A percentile compares a stretch with the other conserved stretches of the same genome.
phyloP scores from a whole-genome alignment of 2,888 invertebrate genomes.

The Halictus quadricinctus region DNA sequence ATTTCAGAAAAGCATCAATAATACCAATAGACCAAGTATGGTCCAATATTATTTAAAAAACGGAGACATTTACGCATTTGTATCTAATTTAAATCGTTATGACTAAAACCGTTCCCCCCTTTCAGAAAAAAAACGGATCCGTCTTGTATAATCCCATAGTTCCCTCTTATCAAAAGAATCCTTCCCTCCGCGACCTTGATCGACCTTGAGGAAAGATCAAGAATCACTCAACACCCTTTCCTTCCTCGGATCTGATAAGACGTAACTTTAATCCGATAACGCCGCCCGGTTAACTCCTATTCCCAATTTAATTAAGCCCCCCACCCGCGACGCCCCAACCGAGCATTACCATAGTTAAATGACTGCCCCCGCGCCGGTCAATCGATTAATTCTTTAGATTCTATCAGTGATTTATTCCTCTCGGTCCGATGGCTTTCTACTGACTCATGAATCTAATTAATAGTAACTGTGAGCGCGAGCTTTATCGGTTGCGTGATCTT shows the following conservation, averaged over 20 bases:
- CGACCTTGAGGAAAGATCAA: neutral
- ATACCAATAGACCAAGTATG: too few relatives aligned
- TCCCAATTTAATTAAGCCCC: conserved; percentile 21
- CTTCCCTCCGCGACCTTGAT: neutral
- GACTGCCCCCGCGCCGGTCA: neutral
- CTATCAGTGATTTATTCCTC: conserved; percentile 46
- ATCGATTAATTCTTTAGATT: conserved; percentile 45
- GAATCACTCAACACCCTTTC: neutral
- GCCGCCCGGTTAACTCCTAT: neutral
- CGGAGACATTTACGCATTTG: too few relatives aligned
- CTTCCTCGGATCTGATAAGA: neutral
- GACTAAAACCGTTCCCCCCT: too few relatives aligned
- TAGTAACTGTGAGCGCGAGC: conserved; percentile 37
- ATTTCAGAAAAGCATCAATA: too few relatives aligned
- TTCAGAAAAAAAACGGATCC: too few relatives aligned
- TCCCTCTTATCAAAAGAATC: neutral
- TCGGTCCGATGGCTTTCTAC: conserved; percentile 36
- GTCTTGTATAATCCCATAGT: neutral
- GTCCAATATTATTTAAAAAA: too few relatives aligned
- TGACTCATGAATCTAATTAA: conserved; percentile 51
- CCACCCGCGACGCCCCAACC: too few relatives aligned
- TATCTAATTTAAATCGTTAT: too few relatives aligned
- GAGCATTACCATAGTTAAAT: conserved; percentile 14
- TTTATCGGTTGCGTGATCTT: conserved; percentile 40
- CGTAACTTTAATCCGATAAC: neutral